phyloP scores from a whole-genome alignment of 1,140 invertebrate genomes.

The Aphelenchoides besseyi region DNA sequence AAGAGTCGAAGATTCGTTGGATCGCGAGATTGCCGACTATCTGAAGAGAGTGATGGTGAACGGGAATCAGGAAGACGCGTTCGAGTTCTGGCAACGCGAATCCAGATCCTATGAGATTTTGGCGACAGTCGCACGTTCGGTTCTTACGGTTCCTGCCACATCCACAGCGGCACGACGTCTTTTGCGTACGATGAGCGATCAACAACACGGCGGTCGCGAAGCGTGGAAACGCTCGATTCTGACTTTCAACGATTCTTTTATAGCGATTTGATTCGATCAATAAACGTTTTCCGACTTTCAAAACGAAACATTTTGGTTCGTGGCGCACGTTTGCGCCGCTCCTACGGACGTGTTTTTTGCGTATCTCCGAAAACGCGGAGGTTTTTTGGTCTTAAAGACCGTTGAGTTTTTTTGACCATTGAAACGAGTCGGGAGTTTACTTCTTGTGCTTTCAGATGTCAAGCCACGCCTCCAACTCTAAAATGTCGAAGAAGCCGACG shows the following conservation, averaged over 20 bases:
- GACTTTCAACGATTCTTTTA: slow-evolving; percentile 7
- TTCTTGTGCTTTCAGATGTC: too few relatives aligned
- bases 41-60: neutral
- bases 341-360: too few relatives aligned
- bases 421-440: too few relatives aligned
- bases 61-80: neutral
- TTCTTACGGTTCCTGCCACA: neutral
- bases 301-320: too few relatives aligned
- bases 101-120: neutral
- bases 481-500: neutral
- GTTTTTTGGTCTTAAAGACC: too few relatives aligned
- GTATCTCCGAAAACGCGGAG: too few relatives aligned
- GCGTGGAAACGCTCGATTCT: slow-evolving; percentile 3
- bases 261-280: neutral
- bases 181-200: neutral
- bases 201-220: neutral
- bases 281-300: too few relatives aligned
- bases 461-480: too few relatives aligned
- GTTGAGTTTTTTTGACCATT: too few relatives aligned
- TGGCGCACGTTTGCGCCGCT: too few relatives aligned
- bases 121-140: neutral
- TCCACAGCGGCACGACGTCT: neutral
- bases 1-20: neutral
- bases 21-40: slow-evolving; percentile 3
- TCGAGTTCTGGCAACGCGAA: neutral